phyloP scores from a whole-genome alignment of 2,797 vertebrate genomes.

The Cyclura pinguis region DNA sequence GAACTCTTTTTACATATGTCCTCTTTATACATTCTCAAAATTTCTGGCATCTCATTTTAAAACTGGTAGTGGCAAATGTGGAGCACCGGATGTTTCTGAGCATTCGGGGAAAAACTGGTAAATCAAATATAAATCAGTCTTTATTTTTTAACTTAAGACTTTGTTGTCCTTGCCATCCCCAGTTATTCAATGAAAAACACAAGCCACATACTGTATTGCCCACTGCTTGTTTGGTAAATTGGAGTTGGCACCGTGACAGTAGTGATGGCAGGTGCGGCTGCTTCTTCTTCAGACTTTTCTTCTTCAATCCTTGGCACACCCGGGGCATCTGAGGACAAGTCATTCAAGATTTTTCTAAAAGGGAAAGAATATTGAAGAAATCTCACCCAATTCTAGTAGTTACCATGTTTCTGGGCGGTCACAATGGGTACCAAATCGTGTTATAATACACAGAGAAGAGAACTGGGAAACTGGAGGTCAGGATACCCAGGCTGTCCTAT shows the following conservation, averaged over 20 bases:
- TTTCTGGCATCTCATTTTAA: not conserved
- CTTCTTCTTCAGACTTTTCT: slow-evolving; percentile 97
- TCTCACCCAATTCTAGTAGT: slow-evolving; percentile 65
- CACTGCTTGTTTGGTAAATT: slow-evolving; percentile 99
- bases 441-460: not conserved
- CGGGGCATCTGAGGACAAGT: slow-evolving; percentile 95
- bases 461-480: not conserved
- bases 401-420: slow-evolving; percentile 35
- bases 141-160: slow-evolving; percentile 43
- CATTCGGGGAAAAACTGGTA: not conserved
- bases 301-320: slow-evolving; percentile 97
- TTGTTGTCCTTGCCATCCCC: slow-evolving; percentile 47
- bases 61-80: not conserved
- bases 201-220: slow-evolving; percentile 94
- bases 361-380: slow-evolving; percentile 69
- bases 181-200: slow-evolving; percentile 71
- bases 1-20: not conserved
- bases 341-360: slow-evolving; percentile 97
- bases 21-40: not conserved
- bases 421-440: slow-evolving; percentile 41
- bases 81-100: not conserved
- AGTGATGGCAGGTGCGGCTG: slow-evolving; percentile 91
- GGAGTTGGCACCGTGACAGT: slow-evolving; percentile 98
- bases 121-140: not conserved
- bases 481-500: not conserved